Percentiles rank a stretch among this genome's conserved stretches.
These are phyloP conservation scores for Lasioglossum marginatum DNA, from an alignment of 2,888 invertebrate species.

Conservation along the genomic window DNA sequence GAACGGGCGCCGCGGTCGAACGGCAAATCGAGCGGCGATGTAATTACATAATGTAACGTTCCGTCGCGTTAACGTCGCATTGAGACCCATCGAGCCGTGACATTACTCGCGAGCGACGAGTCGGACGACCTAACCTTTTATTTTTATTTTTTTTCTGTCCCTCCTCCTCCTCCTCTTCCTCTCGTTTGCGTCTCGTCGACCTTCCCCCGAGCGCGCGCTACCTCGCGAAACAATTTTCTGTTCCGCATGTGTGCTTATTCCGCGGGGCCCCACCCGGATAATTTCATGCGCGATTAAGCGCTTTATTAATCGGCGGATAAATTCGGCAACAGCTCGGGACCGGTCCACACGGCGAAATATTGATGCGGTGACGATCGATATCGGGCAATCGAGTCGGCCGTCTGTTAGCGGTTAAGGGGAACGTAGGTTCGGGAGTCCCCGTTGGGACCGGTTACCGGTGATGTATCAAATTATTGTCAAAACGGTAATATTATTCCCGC, in stretches of 20 bases:
- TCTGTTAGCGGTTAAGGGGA: conserved; percentile 71
- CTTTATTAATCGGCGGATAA: conserved; percentile 69
- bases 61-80: conserved; percentile 47
- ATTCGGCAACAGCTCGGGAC: conserved; percentile 57
- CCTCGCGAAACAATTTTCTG: conserved; percentile 45
- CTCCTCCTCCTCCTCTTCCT: background rate
- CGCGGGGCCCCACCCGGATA: conserved; percentile 35
- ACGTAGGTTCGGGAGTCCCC: conserved; percentile 56
- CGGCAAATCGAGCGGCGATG: conserved; percentile 38
- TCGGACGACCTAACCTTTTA: background rate
- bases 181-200: background rate
- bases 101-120: conserved; percentile 15
- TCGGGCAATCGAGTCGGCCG: conserved; percentile 70
- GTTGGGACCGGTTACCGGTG: conserved; percentile 64
- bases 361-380: conserved; percentile 66
- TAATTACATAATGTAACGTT: conserved; percentile 43
- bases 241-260: conserved; percentile 8
- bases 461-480: conserved; percentile 75
- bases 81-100: conserved; percentile 35
- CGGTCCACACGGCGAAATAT: conserved; percentile 45
- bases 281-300: conserved; percentile 63
- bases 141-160: background rate
- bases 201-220: background rate
- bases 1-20: conserved; percentile 13
- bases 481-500: conserved; percentile 72